Evolutionary conservation across 35 echinoderm and acorn worm species (phyloP), one percentile per base, ranked within the genome.

Genomic region (Chiridota heheva): DNA sequence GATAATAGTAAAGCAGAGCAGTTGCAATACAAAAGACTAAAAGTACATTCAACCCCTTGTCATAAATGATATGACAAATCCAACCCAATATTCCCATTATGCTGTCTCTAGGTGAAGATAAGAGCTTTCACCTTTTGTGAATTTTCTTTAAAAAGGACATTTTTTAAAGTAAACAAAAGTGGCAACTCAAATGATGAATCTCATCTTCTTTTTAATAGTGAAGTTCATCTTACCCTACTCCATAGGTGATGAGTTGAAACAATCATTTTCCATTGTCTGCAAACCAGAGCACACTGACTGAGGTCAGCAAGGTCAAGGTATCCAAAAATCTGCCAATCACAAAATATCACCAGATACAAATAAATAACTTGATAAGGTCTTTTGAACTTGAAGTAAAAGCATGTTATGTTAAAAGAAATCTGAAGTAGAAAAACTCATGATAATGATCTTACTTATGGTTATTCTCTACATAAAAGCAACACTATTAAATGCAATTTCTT

Each of bases 231-330:
- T 53, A 96, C 89, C 79, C 77, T 75, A 76, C 95, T 98, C 95
- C 95, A 98, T 31, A 98, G 55, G 28, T 78, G 85, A 44, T 69
- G 85, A 34, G 77, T 88, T 5, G 78, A 71, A 20, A 86, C 90
- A 17, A 98, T 98, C 95, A 92, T 98, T 45, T 98, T 91, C 89
- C 95, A 98, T 36, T 85, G 85, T 46, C 91, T 83, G 44, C 95
- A 98, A 12, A 98, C 95, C 57, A 80, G 80, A 18, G 95, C 86
- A 68, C 95, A 98, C 20, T 77, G 79, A 69, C 95, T 85, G 30
- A 91, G 62, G 47, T 98, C 95, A 63, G 80, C 81, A 33, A 98
- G 67, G 55, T 98, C 89, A 37, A 98, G 73, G 69, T 88, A 92
- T 13, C 89, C 63, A 69, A 98, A 98, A 30, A 91, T 98, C 95